Evolutionary conservation across 64 coral and sea anemone species (phyloP).

Genomic region (Montipora cactus): DNA sequence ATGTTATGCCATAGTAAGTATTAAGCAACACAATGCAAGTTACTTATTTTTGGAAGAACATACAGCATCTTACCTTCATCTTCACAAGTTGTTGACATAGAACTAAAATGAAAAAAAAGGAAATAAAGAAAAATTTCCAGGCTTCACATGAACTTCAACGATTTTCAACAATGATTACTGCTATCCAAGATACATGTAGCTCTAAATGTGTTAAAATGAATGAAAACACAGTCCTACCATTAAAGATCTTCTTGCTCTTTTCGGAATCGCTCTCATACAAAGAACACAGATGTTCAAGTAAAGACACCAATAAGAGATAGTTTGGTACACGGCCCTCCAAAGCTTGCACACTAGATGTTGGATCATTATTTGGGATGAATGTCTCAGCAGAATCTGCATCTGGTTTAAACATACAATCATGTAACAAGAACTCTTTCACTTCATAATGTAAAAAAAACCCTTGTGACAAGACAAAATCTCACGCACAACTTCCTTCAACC

Average conservation of each 20-base stretch:
- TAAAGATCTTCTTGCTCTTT: conserved; percentile 89
- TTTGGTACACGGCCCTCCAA: conserved; percentile 86
- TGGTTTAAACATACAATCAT: neutral
- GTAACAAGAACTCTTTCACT: no score
- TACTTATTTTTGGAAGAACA: no score
- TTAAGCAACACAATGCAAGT: no score
- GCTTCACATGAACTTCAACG: no score
- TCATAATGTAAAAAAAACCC: no score
- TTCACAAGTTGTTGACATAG: conserved; percentile 92
- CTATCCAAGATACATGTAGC: no score
- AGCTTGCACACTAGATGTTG: conserved; percentile 71
- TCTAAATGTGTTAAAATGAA: neutral
- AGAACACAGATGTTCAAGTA: conserved; percentile 93
- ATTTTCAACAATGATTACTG: no score
- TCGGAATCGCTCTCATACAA: conserved; percentile 84
- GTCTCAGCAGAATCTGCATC: conserved; percentile 68
- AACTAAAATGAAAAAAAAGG: conserved; percentile 63
- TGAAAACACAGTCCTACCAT: conserved; percentile 45
- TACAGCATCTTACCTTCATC: conserved; percentile 81
- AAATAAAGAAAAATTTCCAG: no score
- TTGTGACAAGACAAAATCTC: no score
- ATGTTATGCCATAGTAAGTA: no score
- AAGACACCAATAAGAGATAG: conserved; percentile 85
- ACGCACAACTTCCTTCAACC: no score
- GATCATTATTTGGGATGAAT: conserved; percentile 51